Conservation (phyloP, 2,113 vertebrate genomes). For the Gallinago paraguaiae region DNA sequence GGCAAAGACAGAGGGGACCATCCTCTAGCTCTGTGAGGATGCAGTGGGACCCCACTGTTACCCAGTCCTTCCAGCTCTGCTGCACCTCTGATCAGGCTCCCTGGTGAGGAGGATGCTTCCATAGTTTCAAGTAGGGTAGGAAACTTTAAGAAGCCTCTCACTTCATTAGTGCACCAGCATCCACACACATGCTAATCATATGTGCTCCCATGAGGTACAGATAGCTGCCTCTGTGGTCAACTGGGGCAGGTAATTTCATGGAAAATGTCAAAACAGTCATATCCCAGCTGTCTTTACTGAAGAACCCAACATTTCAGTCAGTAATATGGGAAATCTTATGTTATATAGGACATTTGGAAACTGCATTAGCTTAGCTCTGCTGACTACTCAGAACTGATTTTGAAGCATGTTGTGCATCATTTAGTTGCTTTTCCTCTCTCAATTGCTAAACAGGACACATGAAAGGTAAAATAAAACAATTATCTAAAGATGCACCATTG, state of each 20-base stretch:
- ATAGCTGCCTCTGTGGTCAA: not conserved
- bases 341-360: not conserved
- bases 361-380: not conserved
- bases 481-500: not conserved
- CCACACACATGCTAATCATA: not conserved
- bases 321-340: not conserved
- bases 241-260: not conserved
- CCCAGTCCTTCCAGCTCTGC: not conserved
- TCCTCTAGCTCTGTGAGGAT: rapidly evolving
- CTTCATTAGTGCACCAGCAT: not conserved
- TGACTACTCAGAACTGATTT: not conserved
- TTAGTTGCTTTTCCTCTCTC: not conserved
- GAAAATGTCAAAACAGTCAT: not conserved
- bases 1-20: not conserved
- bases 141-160: not conserved
- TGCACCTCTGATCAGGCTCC: not conserved
- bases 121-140: not conserved
- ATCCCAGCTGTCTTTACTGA: not conserved
- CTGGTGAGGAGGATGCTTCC: not conserved
- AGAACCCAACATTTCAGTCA: not conserved
- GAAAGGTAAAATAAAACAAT: not conserved
- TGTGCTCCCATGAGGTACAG: not conserved
- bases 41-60: rapidly evolving
- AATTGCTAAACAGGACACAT: not conserved
- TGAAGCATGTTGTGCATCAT: not conserved